A percentile compares a stretch with the other conserved stretches of the same genome.
Evolutionary conservation across 2,113 vertebrate genomes (phyloP).

Genomic region (cat (Felis catus)): F.catus_Fca126_mat1.0 CM031414.1:126980001-126980500

Average conservation of each 20-base stretch:
- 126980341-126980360: neutral
- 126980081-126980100: too few relatives aligned
- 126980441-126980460: neutral
- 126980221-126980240: neutral
- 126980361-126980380: neutral
- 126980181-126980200: too few relatives aligned
- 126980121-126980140: too few relatives aligned
- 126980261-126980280: neutral
- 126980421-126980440: neutral
- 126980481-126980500: neutral
- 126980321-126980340: neutral
- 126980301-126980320: neutral
- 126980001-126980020: neutral
- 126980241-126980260: conserved; percentile 16
- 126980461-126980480: neutral
- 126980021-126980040: too few relatives aligned
- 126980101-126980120: too few relatives aligned
- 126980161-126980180: too few relatives aligned
- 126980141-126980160: too few relatives aligned
- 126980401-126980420: neutral
- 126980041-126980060: too few relatives aligned
- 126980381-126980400: neutral
- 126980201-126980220: too few relatives aligned
- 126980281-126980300: neutral
- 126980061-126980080: too few relatives aligned